A percentile compares a stretch with the other conserved stretches of the same genome.
phyloP scores from a whole-genome alignment of 2,797 vertebrate genomes.

The Sebastes wilsoni region DNA sequence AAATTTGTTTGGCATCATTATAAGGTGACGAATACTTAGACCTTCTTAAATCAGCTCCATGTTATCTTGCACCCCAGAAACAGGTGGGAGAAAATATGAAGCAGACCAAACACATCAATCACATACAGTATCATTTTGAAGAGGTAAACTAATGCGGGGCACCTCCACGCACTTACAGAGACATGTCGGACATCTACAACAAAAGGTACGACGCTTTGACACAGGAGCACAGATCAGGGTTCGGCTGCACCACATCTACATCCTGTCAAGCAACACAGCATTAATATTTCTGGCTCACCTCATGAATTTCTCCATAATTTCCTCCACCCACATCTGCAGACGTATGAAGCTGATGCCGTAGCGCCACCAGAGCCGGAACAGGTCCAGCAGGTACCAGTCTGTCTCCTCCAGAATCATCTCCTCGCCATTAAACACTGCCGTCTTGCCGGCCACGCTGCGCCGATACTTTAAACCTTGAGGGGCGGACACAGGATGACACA shows the following conservation, averaged over 20 bases:
- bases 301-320: slow-evolving; percentile 99
- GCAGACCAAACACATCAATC: not conserved
- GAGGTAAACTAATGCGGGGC: not conserved
- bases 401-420: slow-evolving; percentile 96
- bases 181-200: not conserved
- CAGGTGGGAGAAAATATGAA: not conserved
- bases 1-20: not conserved
- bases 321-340: slow-evolving; percentile 99
- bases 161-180: not conserved
- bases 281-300: slow-evolving; percentile 81
- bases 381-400: slow-evolving; percentile 97
- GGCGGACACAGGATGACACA: not conserved
- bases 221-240: not conserved
- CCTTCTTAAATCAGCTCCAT: not conserved
- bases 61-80: not conserved
- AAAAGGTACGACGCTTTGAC: not conserved
- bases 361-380: slow-evolving; percentile 98
- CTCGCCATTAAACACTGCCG: slow-evolving; percentile 91
- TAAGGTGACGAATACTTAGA: not conserved
- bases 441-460: slow-evolving; percentile 91
- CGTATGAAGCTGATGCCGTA: slow-evolving; percentile 98
- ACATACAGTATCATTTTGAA: not conserved
- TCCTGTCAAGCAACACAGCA: not conserved
- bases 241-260: not conserved
- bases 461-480: slow-evolving; percentile 91